Percentiles rank a stretch among this genome's conserved stretches.
Conservation (phyloP, 1,140 invertebrate genomes). For the Ceratosolen solmsi region DNA sequence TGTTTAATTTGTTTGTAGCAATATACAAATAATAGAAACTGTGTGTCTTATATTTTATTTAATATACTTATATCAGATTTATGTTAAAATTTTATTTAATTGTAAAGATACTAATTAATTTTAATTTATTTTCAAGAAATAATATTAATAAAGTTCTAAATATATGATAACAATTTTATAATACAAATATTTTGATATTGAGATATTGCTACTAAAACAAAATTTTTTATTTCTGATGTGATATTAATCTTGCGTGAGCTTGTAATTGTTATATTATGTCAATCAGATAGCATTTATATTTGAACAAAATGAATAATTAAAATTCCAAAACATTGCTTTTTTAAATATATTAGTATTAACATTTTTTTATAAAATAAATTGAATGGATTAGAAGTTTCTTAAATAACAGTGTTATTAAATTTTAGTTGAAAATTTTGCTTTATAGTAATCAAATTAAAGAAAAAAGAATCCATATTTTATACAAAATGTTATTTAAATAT, state of each 20-base stretch:
- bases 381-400: too few species aligned
- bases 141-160: too few species aligned
- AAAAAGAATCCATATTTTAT: too few species aligned
- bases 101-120: too few species aligned
- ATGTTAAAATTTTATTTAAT: too few species aligned
- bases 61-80: neutral
- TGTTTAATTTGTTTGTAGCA: slow-evolving; percentile 43
- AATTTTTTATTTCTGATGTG: slow-evolving; percentile 38
- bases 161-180: neutral
- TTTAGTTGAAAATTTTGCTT: neutral
- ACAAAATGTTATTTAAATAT: too few species aligned
- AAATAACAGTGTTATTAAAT: neutral
- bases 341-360: neutral
- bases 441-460: too few species aligned
- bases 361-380: neutral
- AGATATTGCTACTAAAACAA: slow-evolving; percentile 36
- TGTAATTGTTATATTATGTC: slow-evolving; percentile 32
- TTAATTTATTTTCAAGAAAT: too few species aligned
- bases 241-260: slow-evolving; percentile 35
- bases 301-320: neutral
- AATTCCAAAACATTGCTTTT: neutral
- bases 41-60: neutral
- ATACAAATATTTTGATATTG: neutral
- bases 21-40: neutral
- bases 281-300: slow-evolving; percentile 8